Evolutionary conservation across 2,113 vertebrate species (phyloP).

Genomic region (Cariama cristata): DNA sequence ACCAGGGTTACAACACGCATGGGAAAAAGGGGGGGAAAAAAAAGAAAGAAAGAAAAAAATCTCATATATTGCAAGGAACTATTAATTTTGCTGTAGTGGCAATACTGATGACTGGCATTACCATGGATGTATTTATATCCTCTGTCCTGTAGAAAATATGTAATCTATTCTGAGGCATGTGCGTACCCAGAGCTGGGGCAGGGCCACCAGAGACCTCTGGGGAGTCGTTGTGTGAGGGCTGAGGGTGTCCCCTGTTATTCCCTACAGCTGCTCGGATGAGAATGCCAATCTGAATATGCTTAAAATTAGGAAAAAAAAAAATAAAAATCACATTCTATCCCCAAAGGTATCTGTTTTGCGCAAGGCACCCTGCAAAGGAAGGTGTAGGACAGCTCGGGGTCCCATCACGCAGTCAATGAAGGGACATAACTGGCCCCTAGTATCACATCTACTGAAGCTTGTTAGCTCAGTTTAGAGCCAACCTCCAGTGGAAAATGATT

Average conservation of each 20-base stretch:
- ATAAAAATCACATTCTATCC: neutral
- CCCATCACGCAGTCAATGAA: neutral
- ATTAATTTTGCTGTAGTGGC: neutral
- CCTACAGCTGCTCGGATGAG: neutral
- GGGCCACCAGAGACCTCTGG: neutral
- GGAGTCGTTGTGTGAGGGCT: neutral
- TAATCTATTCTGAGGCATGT: neutral
- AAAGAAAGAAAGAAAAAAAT: neutral
- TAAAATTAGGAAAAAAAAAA: neutral
- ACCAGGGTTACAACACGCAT: constrained; percentile 17
- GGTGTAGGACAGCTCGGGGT: neutral
- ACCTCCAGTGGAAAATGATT: neutral
- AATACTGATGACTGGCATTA: neutral
- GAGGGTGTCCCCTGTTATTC: neutral
- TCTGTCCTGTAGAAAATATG: neutral
- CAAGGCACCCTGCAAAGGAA: neutral
- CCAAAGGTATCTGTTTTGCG: neutral
- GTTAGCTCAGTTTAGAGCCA: neutral
- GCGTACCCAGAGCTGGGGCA: neutral
- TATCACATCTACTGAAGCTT: neutral
- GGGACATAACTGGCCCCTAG: neutral
- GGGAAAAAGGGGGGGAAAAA: neutral
- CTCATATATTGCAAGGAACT: neutral
- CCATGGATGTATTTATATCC: constrained; percentile 21
- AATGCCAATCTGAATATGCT: neutral